phyloP scores from a whole-genome alignment of 2,113 vertebrate genomes.

The Rhinolophus ferrumequinum region DNA sequence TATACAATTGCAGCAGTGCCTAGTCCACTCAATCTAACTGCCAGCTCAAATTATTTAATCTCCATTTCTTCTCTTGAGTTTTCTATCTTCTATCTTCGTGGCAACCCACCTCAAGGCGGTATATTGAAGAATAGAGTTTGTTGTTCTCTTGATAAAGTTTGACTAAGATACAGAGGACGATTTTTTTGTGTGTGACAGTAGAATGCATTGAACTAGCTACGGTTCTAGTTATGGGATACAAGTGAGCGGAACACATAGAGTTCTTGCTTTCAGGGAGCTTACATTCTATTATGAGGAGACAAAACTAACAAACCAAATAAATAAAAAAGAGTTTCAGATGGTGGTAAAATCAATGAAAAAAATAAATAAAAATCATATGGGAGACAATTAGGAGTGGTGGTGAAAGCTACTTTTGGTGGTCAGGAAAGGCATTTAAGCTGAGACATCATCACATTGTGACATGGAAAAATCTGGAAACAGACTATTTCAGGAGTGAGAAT shows the following conservation, averaged over 20 bases:
- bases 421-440: neutral
- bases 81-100: neutral
- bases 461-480: neutral
- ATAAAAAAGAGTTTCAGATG: neutral
- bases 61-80: conserved; percentile 35
- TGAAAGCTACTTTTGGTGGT: neutral
- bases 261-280: neutral
- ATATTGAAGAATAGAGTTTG: neutral
- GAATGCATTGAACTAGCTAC: neutral
- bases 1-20: neutral
- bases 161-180: neutral
- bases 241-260: neutral
- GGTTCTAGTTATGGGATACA: neutral
- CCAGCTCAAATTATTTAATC: conserved; percentile 23
- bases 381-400: too few relatives aligned
- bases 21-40: conserved; percentile 14
- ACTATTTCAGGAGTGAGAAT: neutral
- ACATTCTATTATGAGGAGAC: neutral
- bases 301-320: neutral
- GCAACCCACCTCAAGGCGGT: neutral
- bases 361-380: neutral
- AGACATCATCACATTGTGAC: neutral
- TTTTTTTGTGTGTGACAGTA: neutral
- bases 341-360: neutral
- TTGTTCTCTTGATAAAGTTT: neutral